Percentiles rank a stretch among this genome's conserved stretches.
phyloP scores from a whole-genome alignment of 2,888 invertebrate genomes.

The Dasypolia templi region DNA sequence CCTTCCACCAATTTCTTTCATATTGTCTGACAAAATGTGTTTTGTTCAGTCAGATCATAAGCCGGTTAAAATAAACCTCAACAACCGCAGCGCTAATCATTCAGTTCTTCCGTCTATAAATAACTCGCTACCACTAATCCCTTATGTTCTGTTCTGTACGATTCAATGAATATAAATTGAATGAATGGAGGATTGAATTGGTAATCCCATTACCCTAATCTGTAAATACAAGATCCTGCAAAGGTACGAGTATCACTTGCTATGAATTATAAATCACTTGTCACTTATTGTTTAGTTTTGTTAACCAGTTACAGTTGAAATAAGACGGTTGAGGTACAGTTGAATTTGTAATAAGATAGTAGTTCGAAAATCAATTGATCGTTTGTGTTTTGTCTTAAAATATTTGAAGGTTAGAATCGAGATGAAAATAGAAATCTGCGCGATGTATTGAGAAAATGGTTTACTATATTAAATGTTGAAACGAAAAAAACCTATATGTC shows the following conservation, averaged over 20 bases:
- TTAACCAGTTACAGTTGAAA: conserved; percentile 7
- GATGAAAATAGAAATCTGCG: not conserved
- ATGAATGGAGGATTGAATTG: conserved; percentile 68
- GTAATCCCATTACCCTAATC: conserved; percentile 75
- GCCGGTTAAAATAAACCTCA: conserved; percentile 32
- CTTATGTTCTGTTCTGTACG: conserved; percentile 62
- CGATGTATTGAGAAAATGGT: not conserved
- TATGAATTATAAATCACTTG: conserved; percentile 54
- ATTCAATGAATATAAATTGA: conserved; percentile 76
- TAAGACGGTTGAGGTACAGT: conserved; percentile 14
- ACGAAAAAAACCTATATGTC: not conserved
- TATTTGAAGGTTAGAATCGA: not conserved
- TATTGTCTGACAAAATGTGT: too few species aligned
- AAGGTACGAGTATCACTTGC: conserved; percentile 37
- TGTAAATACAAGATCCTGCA: conserved; percentile 50
- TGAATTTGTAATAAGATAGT: not conserved
- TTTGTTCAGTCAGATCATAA: too few species aligned
- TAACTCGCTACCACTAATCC: conserved; percentile 67
- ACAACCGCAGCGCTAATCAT: conserved; percentile 27
- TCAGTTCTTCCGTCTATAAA: conserved; percentile 54
- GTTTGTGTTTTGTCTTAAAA: conserved; percentile 3
- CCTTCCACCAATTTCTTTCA: too few species aligned
- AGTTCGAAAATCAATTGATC: not conserved
- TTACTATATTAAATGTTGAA: not conserved
- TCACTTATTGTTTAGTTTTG: conserved; percentile 40